Evolutionary conservation across 2,888 invertebrate genomes (phyloP).

Genomic region (Eudemis profundana): DNA sequence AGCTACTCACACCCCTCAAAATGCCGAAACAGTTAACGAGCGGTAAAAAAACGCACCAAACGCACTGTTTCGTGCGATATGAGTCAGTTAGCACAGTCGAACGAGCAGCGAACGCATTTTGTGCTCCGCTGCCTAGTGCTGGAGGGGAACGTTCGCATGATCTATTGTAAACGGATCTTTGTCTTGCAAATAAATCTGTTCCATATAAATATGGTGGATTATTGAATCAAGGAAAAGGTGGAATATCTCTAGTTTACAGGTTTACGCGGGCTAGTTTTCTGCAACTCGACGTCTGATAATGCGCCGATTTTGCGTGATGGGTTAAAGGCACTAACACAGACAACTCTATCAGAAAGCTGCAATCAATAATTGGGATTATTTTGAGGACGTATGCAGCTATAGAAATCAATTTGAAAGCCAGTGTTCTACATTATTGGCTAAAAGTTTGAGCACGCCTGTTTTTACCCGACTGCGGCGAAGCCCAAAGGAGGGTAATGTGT

Average conservation of each 20-base stretch:
- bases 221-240: background rate
- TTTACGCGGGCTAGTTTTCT: too few relatives aligned
- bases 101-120: conserved; percentile 44
- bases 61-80: conserved; percentile 36
- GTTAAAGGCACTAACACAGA: too few relatives aligned
- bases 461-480: too few relatives aligned
- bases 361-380: too few relatives aligned
- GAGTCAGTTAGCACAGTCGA: conserved; percentile 42
- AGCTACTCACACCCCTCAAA: background rate
- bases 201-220: conserved; percentile 12
- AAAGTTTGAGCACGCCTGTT: too few relatives aligned
- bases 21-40: background rate
- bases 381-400: too few relatives aligned
- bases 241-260: background rate
- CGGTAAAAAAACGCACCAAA: conserved; percentile 19
- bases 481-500: too few relatives aligned
- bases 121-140: conserved; percentile 38
- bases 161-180: conserved; percentile 45
- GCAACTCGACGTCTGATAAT: too few relatives aligned
- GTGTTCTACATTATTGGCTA: too few relatives aligned
- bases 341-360: too few relatives aligned
- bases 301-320: too few relatives aligned
- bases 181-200: conserved; percentile 38
- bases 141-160: conserved; percentile 37
- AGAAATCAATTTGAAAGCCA: too few relatives aligned